Evolutionary conservation across 2,113 vertebrate genomes (phyloP).

Genomic region (Pheucticus melanocephalus): DNA sequence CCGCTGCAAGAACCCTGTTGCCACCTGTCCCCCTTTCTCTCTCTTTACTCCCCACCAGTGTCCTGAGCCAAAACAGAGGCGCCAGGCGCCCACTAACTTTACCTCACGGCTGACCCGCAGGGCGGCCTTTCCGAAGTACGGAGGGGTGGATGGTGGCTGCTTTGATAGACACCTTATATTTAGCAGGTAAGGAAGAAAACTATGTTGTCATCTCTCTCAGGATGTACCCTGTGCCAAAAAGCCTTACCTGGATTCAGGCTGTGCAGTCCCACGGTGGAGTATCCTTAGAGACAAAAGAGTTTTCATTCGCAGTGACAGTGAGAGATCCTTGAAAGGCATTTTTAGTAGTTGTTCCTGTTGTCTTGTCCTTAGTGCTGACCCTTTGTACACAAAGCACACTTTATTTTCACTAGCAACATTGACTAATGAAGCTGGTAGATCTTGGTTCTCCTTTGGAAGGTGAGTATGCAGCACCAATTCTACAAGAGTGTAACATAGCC

Average conservation of each 20-base stretch:
- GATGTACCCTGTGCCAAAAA: background rate
- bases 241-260: background rate
- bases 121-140: constrained; percentile 95
- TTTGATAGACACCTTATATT: constrained; percentile 99
- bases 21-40: constrained; percentile 98
- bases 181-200: constrained; percentile 84
- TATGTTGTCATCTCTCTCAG: background rate
- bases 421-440: background rate
- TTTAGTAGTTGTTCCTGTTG: background rate
- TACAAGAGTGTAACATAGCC: background rate
- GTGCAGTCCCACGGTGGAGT: background rate
- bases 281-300: background rate
- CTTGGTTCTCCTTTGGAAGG: background rate
- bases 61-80: constrained; percentile 98
- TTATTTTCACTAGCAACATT: background rate
- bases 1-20: constrained; percentile 98
- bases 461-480: background rate
- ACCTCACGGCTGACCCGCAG: constrained; percentile 91
- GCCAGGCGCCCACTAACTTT: constrained; percentile 96
- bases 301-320: background rate
- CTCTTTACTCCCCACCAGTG: constrained; percentile 98
- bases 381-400: background rate
- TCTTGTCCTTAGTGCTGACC: background rate
- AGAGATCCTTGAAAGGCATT: background rate
- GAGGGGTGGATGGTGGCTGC: constrained; percentile 96